Evolutionary conservation across 2,113 vertebrate species (phyloP).

Genomic region (Actenoides hombroni): DNA sequence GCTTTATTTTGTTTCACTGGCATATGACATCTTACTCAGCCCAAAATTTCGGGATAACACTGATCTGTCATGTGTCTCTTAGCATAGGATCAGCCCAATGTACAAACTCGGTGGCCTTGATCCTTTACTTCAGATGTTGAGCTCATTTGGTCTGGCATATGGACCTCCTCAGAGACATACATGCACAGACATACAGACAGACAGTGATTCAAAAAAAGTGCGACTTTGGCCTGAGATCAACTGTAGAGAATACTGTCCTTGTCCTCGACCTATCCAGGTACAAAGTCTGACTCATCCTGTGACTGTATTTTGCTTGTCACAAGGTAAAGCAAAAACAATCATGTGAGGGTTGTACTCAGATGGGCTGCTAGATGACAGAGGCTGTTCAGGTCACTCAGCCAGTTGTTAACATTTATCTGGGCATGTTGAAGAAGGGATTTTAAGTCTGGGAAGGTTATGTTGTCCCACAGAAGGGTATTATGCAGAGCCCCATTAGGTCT

Average conservation of each 20-base stretch:
- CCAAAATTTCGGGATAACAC: not conserved
- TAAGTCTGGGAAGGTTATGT: not conserved
- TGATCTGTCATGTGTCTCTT: not conserved
- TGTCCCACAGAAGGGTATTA: not conserved
- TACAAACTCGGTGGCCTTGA: not conserved
- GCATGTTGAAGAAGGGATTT: not conserved
- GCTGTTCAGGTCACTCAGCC: not conserved
- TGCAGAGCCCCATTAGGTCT: not conserved
- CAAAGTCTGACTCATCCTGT: constrained; percentile 16
- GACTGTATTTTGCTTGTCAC: constrained; percentile 1
- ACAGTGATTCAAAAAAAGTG: not conserved
- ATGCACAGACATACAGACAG: not conserved
- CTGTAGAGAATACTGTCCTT: not conserved
- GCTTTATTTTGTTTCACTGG: not conserved
- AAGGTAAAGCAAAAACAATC: not conserved
- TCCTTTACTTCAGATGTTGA: not conserved
- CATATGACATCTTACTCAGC: not conserved
- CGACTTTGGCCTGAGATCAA: not conserved
- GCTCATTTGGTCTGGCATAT: not conserved
- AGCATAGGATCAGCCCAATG: not conserved
- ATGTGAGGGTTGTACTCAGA: not conserved
- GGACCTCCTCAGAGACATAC: not conserved
- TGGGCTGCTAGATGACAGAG: not conserved
- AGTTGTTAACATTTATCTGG: not conserved
- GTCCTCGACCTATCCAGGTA: not conserved